Evolutionary conservation across 2,888 invertebrate species (phyloP).

Genomic region (Tiliacea citrago): DNA sequence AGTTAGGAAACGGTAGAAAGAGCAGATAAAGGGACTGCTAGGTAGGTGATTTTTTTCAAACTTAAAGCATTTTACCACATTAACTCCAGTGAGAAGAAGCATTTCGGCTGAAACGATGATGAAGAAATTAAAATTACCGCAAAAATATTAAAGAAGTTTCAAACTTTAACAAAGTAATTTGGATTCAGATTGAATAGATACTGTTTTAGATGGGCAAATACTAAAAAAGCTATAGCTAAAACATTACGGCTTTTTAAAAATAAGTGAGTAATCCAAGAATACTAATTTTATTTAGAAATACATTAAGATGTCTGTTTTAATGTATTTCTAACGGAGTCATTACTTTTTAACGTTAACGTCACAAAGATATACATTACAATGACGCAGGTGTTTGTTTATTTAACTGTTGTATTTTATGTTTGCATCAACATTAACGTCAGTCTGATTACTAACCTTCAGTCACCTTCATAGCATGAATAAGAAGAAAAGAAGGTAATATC

Average conservation of each 20-base stretch:
- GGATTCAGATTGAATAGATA: not conserved
- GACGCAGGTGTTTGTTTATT: constrained; percentile 55
- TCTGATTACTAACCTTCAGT: constrained; percentile 8
- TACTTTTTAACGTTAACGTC: constrained; percentile 50
- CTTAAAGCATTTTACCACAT: too few species aligned
- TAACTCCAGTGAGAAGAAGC: too few species aligned
- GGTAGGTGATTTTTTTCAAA: too few species aligned
- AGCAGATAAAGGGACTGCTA: constrained; percentile 10
- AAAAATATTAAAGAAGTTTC: not conserved
- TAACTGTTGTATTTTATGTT: constrained; percentile 43
- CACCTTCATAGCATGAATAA: not conserved
- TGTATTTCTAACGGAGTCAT: constrained; percentile 27
- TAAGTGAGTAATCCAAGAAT: constrained; percentile 51
- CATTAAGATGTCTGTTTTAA: constrained; percentile 30
- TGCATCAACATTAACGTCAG: constrained; percentile 40
- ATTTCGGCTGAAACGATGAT: too few species aligned
- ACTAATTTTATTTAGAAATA: constrained; percentile 56
- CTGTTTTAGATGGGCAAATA: not conserved
- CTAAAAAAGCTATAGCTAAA: not conserved
- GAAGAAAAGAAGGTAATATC: not conserved
- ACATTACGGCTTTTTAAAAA: constrained; percentile 12
- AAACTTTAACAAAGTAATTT: not conserved
- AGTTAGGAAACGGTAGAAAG: constrained; percentile 65
- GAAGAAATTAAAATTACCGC: not conserved
- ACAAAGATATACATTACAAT: constrained; percentile 59